These are phyloP conservation scores for Cheilosia vernalis DNA, from an alignment of 2,888 invertebrate species.

Conservation along the genomic window DNA sequence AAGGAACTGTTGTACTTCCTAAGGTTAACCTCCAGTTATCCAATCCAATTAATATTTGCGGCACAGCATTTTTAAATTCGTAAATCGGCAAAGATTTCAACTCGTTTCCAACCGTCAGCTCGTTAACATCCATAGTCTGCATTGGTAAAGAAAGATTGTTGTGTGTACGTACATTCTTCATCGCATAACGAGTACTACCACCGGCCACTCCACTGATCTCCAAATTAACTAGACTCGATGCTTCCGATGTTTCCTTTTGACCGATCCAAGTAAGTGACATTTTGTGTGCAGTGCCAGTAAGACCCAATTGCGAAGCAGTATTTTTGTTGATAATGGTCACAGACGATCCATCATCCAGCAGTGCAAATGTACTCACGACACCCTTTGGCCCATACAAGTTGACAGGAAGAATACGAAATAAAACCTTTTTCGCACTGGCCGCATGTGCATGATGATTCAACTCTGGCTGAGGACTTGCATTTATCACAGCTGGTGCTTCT, in stretches of 20 bases:
- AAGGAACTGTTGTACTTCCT: background rate
- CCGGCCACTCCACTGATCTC: background rate
- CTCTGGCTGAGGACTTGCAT: background rate
- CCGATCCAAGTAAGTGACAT: conserved; percentile 12
- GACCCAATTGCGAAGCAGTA: conserved; percentile 1
- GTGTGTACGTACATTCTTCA: conserved; percentile 9
- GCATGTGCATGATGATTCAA: background rate
- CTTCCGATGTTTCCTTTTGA: background rate
- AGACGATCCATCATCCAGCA: conserved; percentile 14
- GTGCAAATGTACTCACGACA: background rate
- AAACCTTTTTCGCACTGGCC: background rate
- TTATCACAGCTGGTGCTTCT: background rate
- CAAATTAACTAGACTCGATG: conserved; percentile 1
- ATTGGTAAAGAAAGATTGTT: background rate
- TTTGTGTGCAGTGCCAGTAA: background rate
- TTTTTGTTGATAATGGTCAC: conserved; percentile 11
- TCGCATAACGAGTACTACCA: background rate
- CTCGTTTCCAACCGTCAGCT: background rate
- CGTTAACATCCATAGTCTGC: conserved; percentile 1
- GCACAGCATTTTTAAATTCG: background rate
- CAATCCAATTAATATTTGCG: conserved; percentile 8
- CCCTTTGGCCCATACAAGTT: conserved; percentile 5
- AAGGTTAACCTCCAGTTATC: background rate
- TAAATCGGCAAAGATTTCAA: background rate
- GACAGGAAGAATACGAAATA: conserved; percentile 18